Evolutionary conservation across 2,888 invertebrate genomes (phyloP), one percentile per base, ranked within the genome.

Genomic region (Pomacea canaliculata): DNA sequence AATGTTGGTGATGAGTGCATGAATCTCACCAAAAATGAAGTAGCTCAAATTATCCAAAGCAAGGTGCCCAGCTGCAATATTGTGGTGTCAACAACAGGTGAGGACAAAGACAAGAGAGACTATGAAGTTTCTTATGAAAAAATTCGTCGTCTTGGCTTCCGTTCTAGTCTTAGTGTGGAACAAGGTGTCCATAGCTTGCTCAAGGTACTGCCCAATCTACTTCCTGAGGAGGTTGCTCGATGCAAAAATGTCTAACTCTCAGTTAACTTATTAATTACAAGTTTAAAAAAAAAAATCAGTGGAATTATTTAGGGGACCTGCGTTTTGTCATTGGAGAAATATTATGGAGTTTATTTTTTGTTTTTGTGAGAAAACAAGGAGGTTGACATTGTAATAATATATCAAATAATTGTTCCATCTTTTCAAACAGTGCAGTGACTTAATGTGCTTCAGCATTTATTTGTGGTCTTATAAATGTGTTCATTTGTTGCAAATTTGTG

Each of bases 1-100:
- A 91, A 91, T 80, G 89, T 91, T 18, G 90, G 91, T 1, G 90
- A 90, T 76, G 90, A 91, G 76, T 79, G 83, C 65, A 86, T 90
- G 88, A 91, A 91, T 81, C 85, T 90, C 85, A 88, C 89, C 51
- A 91, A 91, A 81, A 82, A 82, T 0, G 84, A 89, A 37, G 87
- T 89, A 9, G 90, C 90, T 7, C 80, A 78, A 63, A 78, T 83
- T 12, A 91, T 91, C 70, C 86, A 88, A 79, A 78, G 80, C 13
- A 78, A 83, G 12, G 85, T 91, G 8, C 86, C 88, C 7, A 81
- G 80, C 5, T 89, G 89, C 76, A 80, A 80, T 7, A 88, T 90
- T 46, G 83, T 82, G 10, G 83, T 84, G 66, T 86, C 87, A 9
- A 81, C 81, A 46, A 77, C 82, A 0, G 90, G 90, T 0, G 87